Evolutionary conservation across 2,888 invertebrate genomes (phyloP), one percentile per base, ranked within the genome.

Genomic region (Calameuta idolon): DNA sequence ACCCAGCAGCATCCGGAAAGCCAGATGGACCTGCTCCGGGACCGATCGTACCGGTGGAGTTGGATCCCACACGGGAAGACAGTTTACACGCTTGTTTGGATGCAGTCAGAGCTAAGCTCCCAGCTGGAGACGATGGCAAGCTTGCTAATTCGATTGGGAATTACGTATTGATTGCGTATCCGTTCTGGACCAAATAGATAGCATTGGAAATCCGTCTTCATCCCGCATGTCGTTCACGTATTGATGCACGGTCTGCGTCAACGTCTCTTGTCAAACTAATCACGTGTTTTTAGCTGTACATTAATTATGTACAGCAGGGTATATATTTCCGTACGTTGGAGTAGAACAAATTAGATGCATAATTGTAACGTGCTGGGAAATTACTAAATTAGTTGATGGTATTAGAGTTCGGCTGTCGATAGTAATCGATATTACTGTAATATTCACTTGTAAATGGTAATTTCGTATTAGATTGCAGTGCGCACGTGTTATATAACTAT

Each of bases 41-140:
- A 34, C 93, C 94, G 79, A 94, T 96, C 76, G 94, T 95, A 79
- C 95, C 96, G 9, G 92, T 97, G 84, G 95, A 96, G 75, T 91
- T 97, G 84, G 97, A 97, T 89, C 96, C 96, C 31, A 96, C 89
- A 75, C 93, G 96, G 71, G 97, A 97, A 91, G 97, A 97, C 90
- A 92, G 96, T 83, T 91, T 97, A 74, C 96, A 96, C 81, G 96
- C 96, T 91, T 96, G 96, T 11, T 96, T 96, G 23, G 94, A 96
- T 83, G 94, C 95, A 33, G 95, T 96, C 82, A 94, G 96, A 31
- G 95, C 96, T 76, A 96, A 96, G 92, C 92, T 97, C 87, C 96
- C 96, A 80, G 96, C 96, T 75, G 96, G 96, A 69, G 96, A 96
- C 92, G 96, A 96, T 89, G 96, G 97, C 94, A 89, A 92, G 92